Conservation (phyloP, 2,797 vertebrate genomes). For the Myiotriccus ornatus region DNA sequence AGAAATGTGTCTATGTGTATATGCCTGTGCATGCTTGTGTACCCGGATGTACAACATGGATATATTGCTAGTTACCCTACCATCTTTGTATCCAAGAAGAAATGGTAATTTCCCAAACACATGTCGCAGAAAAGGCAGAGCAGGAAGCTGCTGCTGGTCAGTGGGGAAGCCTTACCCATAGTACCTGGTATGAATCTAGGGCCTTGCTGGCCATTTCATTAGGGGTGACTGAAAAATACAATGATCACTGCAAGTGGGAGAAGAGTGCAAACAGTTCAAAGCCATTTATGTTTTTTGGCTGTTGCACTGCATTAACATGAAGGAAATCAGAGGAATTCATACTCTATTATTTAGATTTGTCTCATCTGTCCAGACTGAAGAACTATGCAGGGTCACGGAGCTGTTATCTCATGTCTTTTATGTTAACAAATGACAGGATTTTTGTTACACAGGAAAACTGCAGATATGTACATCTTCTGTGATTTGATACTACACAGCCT, state of each 20-base stretch:
- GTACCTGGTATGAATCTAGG: not conserved
- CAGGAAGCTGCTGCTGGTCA: not conserved
- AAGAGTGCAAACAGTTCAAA: not conserved
- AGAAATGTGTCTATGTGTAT: not conserved
- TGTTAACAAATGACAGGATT: conserved; percentile 9
- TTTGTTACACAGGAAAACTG: not conserved
- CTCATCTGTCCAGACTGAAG: not conserved
- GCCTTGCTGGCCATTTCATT: not conserved
- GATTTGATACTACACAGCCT: not conserved
- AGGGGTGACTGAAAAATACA: fast-evolving
- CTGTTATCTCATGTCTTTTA: not conserved
- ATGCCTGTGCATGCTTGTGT: not conserved
- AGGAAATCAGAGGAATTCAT: not conserved
- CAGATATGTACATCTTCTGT: not conserved
- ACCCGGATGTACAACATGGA: not conserved
- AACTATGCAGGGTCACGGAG: not conserved
- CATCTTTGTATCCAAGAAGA: not conserved
- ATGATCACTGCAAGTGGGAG: fast-evolving
- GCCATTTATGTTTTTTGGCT: not conserved
- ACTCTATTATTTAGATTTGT: conserved; percentile 22
- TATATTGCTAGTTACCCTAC: not conserved
- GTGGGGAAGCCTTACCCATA: not conserved
- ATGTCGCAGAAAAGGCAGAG: not conserved
- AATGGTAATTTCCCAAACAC: fast-evolving
- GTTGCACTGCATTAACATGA: not conserved